A percentile compares a stretch with the other conserved stretches of the same genome.
Evolutionary conservation across 2,888 invertebrate genomes (phyloP).

Genomic region (Drosophila eohydei): DNA sequence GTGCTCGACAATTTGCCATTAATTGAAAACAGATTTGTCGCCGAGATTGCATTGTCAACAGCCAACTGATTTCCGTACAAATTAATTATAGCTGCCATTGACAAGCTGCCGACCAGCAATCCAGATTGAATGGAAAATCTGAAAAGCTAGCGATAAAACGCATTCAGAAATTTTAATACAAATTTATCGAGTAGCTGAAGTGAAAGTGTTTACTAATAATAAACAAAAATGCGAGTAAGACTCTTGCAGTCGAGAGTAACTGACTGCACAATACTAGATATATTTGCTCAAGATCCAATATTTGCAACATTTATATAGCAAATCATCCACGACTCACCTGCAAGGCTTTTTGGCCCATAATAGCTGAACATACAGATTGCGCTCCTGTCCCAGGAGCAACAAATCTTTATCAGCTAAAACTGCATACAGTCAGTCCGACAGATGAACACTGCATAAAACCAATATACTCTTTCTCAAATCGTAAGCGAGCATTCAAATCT

Average conservation of each 20-base stretch:
- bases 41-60: conserved; percentile 75
- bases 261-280: not conserved
- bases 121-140: conserved; percentile 13
- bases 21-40: conserved; percentile 78
- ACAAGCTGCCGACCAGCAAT: conserved; percentile 43
- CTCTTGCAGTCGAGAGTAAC: not conserved
- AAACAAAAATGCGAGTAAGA: conserved; percentile 6
- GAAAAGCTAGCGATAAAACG: conserved; percentile 24
- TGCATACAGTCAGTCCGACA: too few species aligned
- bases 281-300: too few species aligned
- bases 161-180: conserved; percentile 38
- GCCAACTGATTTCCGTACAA: conserved; percentile 74
- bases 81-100: conserved; percentile 74
- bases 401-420: not conserved
- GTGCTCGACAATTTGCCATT: conserved; percentile 74
- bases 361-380: too few species aligned
- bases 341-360: too few species aligned
- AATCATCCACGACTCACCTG: too few species aligned
- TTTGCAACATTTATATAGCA: too few species aligned
- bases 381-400: too few species aligned
- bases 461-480: not conserved
- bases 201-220: conserved; percentile 34
- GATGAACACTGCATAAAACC: not conserved
- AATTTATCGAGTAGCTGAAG: conserved; percentile 45
- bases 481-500: not conserved